These are phyloP conservation scores for Phaenicophaeus curvirostris DNA, from an alignment of 2,797 vertebrate genomes.

Conservation along the genomic window DNA sequence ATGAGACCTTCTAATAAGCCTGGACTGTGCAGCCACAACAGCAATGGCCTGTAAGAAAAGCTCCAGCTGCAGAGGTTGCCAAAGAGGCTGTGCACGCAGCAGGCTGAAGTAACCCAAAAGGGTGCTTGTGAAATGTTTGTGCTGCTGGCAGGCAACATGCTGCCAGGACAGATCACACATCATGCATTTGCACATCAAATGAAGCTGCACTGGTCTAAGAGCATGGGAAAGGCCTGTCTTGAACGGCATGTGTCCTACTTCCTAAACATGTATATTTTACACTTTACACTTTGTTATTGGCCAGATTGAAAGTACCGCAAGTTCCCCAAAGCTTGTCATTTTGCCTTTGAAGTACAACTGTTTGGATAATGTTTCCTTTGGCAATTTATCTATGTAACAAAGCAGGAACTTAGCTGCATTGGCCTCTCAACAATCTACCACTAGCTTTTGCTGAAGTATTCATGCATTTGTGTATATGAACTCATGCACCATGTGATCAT, in stretches of 20 bases:
- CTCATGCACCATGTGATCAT: background rate
- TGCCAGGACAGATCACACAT: conserved; percentile 70
- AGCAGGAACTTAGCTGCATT: conserved; percentile 36
- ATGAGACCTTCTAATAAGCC: background rate
- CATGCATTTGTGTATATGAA: rapidly evolving
- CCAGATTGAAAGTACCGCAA: conserved; percentile 65
- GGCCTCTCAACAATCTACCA: background rate
- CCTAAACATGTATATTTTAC: conserved; percentile 64
- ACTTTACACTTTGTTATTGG: conserved; percentile 71
- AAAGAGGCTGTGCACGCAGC: conserved; percentile 24
- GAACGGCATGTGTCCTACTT: conserved; percentile 67
- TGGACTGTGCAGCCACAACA: background rate
- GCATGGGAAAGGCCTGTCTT: conserved; percentile 66
- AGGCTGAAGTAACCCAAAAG: conserved; percentile 41
- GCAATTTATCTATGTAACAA: conserved; percentile 73
- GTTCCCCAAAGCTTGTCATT: conserved; percentile 60
- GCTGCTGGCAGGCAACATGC: conserved; percentile 34
- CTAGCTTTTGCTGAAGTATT: background rate
- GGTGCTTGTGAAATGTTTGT: conserved; percentile 46
- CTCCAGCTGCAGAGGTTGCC: conserved; percentile 36
- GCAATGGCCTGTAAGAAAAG: background rate
- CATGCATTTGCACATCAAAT: conserved; percentile 68
- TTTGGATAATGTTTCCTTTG: conserved; percentile 78
- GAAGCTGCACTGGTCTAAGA: conserved; percentile 50
- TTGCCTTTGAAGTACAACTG: conserved; percentile 77